Conservation (phyloP, 1,140 invertebrate species). For the Hylaeus volcanicus region DNA sequence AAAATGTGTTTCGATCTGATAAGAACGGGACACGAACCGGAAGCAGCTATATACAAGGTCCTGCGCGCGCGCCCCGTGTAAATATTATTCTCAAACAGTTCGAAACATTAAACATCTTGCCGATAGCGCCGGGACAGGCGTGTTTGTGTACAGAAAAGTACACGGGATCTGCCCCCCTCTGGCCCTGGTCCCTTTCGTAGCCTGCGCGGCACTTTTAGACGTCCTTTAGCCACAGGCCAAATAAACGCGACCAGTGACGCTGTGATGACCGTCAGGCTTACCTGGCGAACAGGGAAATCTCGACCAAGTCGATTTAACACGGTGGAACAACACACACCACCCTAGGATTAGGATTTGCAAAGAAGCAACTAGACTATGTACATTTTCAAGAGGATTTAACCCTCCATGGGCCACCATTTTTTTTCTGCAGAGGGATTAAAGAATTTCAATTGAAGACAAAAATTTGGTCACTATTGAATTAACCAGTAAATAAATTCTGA, state of each 20-base stretch:
- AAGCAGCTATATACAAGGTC: constrained; percentile 56
- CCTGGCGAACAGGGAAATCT: constrained; percentile 74
- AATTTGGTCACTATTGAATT: too few species aligned
- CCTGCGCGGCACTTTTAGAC: constrained; percentile 11
- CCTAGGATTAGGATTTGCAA: too few species aligned
- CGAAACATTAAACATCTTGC: constrained; percentile 72
- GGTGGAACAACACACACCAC: constrained; percentile 47
- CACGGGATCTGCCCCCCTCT: constrained; percentile 1
- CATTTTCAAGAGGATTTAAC: too few species aligned
- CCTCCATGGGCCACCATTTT: too few species aligned
- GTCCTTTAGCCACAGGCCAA: constrained; percentile 30
- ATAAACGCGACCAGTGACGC: constrained; percentile 28
- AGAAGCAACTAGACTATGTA: too few species aligned
- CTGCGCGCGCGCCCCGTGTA: constrained; percentile 58
- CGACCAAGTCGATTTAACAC: constrained; percentile 78
- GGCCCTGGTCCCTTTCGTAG: neutral
- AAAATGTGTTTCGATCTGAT: constrained; percentile 50
- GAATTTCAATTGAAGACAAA: too few species aligned
- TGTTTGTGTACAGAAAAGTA: constrained; percentile 61
- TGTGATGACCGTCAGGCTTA: constrained; percentile 50
- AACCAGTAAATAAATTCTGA: too few species aligned
- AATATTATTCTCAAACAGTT: constrained; percentile 74
- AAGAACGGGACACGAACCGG: constrained; percentile 50
- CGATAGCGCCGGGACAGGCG: constrained; percentile 54
- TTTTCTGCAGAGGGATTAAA: too few species aligned